A percentile compares a stretch with the other conserved stretches of the same genome.
These are phyloP conservation scores for Lasiurus cinereus DNA, from an alignment of 2,113 vertebrate species.

Conservation along the genomic window DNA sequence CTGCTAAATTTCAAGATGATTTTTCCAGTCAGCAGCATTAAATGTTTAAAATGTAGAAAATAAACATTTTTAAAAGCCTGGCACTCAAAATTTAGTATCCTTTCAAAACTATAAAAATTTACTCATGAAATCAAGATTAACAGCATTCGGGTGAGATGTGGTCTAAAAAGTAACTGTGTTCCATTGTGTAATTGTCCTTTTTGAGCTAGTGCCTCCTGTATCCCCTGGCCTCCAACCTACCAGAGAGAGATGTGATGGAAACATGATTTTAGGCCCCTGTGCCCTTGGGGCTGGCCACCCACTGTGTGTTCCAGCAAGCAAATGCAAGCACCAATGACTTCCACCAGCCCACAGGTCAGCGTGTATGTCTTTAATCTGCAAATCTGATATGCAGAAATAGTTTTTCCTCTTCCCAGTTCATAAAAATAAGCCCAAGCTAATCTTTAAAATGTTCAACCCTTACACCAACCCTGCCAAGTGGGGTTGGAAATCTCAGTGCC, in stretches of 20 bases:
- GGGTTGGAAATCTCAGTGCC: conserved; percentile 58
- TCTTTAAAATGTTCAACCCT: conserved; percentile 51
- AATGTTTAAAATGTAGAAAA: neutral
- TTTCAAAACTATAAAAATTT: conserved; percentile 28
- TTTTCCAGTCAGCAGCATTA: conserved; percentile 31
- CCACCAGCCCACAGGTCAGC: neutral
- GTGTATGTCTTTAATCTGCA: conserved; percentile 7
- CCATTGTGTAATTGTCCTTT: neutral
- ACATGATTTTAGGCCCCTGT: neutral
- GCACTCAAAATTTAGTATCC: neutral
- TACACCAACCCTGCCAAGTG: conserved; percentile 58
- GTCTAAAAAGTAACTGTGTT: neutral
- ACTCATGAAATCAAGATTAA: neutral
- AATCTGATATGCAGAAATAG: conserved; percentile 9
- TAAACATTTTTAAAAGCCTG: neutral
- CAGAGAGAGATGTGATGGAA: neutral
- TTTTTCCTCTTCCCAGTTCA: conserved; percentile 57
- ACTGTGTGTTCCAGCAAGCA: conserved; percentile 12
- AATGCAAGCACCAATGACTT: neutral
- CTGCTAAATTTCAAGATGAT: neutral
- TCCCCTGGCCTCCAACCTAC: neutral
- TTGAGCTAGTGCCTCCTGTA: neutral
- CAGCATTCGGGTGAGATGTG: neutral
- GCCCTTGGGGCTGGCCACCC: neutral
- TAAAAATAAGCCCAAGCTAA: conserved; percentile 67